phyloP scores from a whole-genome alignment of 2,888 invertebrate genomes.

The Geotrupes spiniger region DNA sequence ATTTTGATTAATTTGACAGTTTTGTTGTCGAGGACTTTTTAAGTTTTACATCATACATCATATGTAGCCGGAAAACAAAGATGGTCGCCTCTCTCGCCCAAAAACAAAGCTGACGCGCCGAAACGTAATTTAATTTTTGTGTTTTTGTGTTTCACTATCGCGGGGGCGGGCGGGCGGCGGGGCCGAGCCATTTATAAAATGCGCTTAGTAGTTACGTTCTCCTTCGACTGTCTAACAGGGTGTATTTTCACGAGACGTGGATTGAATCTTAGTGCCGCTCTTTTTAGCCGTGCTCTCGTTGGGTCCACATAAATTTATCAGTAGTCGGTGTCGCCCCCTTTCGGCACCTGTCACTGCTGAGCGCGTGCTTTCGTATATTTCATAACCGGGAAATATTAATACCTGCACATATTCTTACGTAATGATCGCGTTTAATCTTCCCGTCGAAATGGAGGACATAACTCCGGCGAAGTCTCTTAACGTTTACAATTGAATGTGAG shows the following conservation, averaged over 20 bases:
- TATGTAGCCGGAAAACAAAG: constrained; percentile 41
- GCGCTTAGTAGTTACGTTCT: constrained; percentile 26
- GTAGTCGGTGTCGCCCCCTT: constrained; percentile 44
- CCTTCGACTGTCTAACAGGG: constrained; percentile 35
- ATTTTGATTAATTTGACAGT: constrained; percentile 46
- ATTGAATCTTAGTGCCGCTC: constrained; percentile 40
- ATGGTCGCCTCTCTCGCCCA: constrained; percentile 43
- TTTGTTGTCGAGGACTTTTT: constrained; percentile 39
- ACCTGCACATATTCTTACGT: constrained; percentile 32
- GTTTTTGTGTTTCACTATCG: constrained; percentile 35
- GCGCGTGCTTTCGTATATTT: constrained; percentile 43
- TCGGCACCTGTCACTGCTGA: constrained; percentile 45
- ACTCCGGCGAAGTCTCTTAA: constrained; percentile 1
- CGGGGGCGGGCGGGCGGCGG: constrained; percentile 12
- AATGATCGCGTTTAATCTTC: constrained; percentile 17
- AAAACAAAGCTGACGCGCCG: constrained; percentile 47
- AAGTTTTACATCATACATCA: constrained; percentile 45
- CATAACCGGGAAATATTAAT: constrained; percentile 41
- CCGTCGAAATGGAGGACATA: constrained; percentile 8
- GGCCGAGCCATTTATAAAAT: constrained; percentile 14
- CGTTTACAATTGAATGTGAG: constrained; percentile 1
- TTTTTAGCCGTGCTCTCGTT: constrained; percentile 28
- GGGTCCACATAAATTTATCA: constrained; percentile 48
- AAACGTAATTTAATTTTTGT: constrained; percentile 48
- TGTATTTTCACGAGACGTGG: constrained; percentile 46